Conservation (phyloP, 1,140 invertebrate genomes). For the Leptinotarsa texana region DNA sequence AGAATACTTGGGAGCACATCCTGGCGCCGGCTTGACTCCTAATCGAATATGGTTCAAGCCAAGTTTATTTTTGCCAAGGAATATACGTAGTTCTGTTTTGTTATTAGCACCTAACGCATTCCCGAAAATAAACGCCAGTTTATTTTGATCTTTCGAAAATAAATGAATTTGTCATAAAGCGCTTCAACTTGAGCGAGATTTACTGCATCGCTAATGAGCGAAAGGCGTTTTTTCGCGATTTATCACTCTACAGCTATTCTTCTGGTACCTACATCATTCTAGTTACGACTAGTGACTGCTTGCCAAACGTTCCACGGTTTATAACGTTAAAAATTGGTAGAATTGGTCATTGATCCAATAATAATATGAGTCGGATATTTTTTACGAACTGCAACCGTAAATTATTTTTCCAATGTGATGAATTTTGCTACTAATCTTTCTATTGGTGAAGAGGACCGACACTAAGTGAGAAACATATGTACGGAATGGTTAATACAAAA, state of each 20-base stretch:
- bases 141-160: not conserved
- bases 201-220: not conserved
- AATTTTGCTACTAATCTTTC: too few relatives aligned
- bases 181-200: not conserved
- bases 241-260: not conserved
- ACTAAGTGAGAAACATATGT: too few relatives aligned
- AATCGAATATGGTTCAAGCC: not conserved
- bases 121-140: not conserved
- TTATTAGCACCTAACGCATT: not conserved
- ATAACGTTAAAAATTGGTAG: not conserved
- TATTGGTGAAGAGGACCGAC: too few relatives aligned
- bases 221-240: not conserved
- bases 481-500: too few relatives aligned
- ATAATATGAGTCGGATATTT: too few relatives aligned
- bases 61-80: not conserved
- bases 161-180: conserved; percentile 1
- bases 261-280: not conserved
- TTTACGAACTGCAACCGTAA: too few relatives aligned
- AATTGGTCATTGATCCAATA: too few relatives aligned
- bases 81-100: conserved; percentile 6
- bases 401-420: too few relatives aligned
- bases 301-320: not conserved
- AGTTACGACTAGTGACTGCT: not conserved
- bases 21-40: not conserved
- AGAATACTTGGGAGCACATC: not conserved